Conservation (phyloP, 2,797 vertebrate species). For the Poeciliopsis turneri region DNA sequence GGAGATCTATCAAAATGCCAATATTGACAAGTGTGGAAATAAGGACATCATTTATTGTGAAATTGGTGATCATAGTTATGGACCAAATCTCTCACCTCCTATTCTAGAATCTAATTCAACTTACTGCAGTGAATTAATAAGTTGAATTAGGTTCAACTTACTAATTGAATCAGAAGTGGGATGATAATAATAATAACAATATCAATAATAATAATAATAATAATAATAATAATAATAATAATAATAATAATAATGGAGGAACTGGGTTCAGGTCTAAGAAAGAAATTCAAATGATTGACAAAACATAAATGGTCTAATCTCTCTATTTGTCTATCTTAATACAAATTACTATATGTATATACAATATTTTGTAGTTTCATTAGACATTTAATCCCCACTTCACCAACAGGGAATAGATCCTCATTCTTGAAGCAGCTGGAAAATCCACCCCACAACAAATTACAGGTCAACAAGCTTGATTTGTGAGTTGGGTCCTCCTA, state of each 20-base stretch:
- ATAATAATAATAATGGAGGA: too few species aligned
- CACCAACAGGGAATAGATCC: constrained; percentile 36
- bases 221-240: too few species aligned
- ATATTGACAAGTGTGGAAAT: constrained; percentile 73
- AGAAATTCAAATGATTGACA: too few species aligned
- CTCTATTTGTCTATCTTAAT: not conserved
- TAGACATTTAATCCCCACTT: not conserved
- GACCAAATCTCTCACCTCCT: constrained; percentile 40
- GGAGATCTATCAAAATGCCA: constrained; percentile 72
- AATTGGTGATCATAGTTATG: constrained; percentile 74
- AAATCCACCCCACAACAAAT: constrained; percentile 69
- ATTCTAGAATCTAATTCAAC: constrained; percentile 36
- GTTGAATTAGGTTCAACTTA: too few species aligned
- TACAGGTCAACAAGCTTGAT: constrained; percentile 79
- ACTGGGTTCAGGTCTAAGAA: too few species aligned
- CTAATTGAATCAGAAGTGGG: too few species aligned
- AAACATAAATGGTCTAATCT: not conserved
- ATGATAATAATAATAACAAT: too few species aligned
- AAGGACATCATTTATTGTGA: constrained; percentile 71
- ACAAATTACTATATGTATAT: not conserved
- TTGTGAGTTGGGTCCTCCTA: constrained; percentile 68
- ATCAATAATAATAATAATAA: too few species aligned
- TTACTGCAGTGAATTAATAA: not conserved
- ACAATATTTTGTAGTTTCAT: not conserved
- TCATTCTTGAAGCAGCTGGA: constrained; percentile 66